Evolutionary conservation across 2,113 vertebrate species (phyloP), one percentile per base, ranked within the genome.

Genomic region (Peromyscus californicus): DNA sequence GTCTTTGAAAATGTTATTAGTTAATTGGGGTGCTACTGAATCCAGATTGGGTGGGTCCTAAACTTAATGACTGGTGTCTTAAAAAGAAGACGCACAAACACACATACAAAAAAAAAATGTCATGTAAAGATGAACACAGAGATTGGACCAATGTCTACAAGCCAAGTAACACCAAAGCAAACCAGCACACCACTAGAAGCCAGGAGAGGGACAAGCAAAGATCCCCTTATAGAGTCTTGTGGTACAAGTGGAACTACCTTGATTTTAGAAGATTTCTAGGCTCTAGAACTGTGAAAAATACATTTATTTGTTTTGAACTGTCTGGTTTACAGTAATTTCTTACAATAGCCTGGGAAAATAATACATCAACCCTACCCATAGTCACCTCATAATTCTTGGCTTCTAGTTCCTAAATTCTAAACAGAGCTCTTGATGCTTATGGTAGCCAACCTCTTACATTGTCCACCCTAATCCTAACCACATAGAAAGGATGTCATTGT

Each of bases 321-420:
- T 22, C 57, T 48, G 17, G 17, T 82, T 67, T 93, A 29, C 45
- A 48, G 33, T 31, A 59, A 63, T 42, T 85, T 75, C 42, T 75
- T 92, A 51, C 16, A 59, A 63, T 51, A 86, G 72, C 48, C 33
- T 92, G 21, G 57, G 36, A 74, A 95, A 94, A 45, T 21, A 48
- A 36, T 39, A 61, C 0, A 39, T 7, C 8, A 45, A 13, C 79
- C 57, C 39, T 76, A 89, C 45, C 48, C 17, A 17, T 15, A 59
- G 51, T 69, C 76, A 36, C 15, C 7, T 85, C 70, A 65, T n/a
- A 45, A 22, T 92, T 74, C 36, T 86, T 6, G 5, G 31, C 16
- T 82, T 61, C 57, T 84, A 31, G 45, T 70, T 95, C 45, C 45
- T 79, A 90, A 54, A 84, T 87, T 93, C 74, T 90, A 74, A 89